These are phyloP conservation scores for Hyperoplus immaculatus DNA, from an alignment of 2,797 vertebrate species.

Conservation along the genomic window DNA sequence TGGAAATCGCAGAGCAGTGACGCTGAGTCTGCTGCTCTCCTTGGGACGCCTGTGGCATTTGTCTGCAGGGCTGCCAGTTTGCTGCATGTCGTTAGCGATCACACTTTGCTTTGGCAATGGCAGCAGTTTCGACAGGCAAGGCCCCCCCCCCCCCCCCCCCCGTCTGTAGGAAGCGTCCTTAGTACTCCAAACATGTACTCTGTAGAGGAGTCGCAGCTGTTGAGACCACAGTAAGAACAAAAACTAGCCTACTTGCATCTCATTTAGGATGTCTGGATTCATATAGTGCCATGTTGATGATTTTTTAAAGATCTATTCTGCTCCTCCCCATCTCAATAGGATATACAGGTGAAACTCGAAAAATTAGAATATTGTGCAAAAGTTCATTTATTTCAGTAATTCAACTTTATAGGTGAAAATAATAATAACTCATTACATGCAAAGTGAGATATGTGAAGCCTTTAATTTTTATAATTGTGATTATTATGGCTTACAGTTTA, in stretches of 20 bases:
- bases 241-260: constrained; percentile 33
- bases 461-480: too few species aligned
- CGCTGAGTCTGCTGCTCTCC: constrained; percentile 37
- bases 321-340: background rate
- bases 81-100: constrained; percentile 54
- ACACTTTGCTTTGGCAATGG: constrained; percentile 36
- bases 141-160: background rate
- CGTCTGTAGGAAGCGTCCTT: constrained; percentile 53
- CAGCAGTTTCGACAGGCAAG: constrained; percentile 36
- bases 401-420: too few species aligned
- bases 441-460: too few species aligned
- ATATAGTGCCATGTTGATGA: background rate
- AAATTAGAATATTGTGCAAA: too few species aligned
- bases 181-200: constrained; percentile 61
- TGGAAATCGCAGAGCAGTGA: constrained; percentile 42
- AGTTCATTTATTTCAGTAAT: too few species aligned
- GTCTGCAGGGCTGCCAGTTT: constrained; percentile 50
- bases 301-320: background rate
- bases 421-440: too few species aligned
- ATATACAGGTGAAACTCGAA: too few species aligned
- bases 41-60: constrained; percentile 39
- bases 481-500: too few species aligned
- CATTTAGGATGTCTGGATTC: constrained; percentile 47
- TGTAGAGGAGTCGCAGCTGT: constrained; percentile 64
- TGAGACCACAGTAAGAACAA: constrained; percentile 43